Percentiles rank a stretch among this genome's conserved stretches.
Evolutionary conservation across 1,140 invertebrate genomes (phyloP).

Genomic region (Drosophila kikkawai): DNA sequence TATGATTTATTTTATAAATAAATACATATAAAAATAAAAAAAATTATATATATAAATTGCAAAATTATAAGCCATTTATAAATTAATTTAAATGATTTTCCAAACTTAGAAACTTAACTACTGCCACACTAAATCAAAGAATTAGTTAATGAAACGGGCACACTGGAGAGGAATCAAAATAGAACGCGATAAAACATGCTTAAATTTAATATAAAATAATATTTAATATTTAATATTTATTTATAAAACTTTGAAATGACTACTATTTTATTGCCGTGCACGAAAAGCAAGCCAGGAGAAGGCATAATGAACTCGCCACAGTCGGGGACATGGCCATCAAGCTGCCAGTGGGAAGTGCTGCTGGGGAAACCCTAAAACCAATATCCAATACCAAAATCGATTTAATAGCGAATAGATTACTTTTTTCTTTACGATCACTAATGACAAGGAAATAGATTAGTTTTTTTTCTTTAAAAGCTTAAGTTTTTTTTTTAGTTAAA

Average conservation of each 20-base stretch:
- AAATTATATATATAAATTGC: too few relatives aligned
- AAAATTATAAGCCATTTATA: too few relatives aligned
- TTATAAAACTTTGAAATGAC: not conserved
- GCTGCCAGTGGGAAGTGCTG: conserved; percentile 35
- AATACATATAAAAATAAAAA: too few relatives aligned
- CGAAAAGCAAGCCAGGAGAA: not conserved
- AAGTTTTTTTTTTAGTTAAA: too few relatives aligned
- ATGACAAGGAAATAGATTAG: not conserved
- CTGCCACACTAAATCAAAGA: not conserved
- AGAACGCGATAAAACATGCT: not conserved
- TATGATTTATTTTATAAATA: too few relatives aligned
- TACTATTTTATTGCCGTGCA: not conserved
- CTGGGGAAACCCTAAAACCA: conserved; percentile 38
- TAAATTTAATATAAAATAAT: not conserved
- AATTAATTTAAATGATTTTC: too few relatives aligned
- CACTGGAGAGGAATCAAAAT: not conserved
- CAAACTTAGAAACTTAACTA: too few relatives aligned
- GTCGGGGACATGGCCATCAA: conserved; percentile 26
- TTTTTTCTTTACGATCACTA: conserved; percentile 18
- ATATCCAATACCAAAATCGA: conserved; percentile 25
- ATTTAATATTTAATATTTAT: too few relatives aligned
- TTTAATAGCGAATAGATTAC: conserved; percentile 18
- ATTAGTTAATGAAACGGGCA: not conserved
- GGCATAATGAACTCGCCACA: conserved; percentile 30
- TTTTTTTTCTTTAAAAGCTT: not conserved